phyloP scores from a whole-genome alignment of 2,888 invertebrate species.

The Trissolcus brochymenae region DNA sequence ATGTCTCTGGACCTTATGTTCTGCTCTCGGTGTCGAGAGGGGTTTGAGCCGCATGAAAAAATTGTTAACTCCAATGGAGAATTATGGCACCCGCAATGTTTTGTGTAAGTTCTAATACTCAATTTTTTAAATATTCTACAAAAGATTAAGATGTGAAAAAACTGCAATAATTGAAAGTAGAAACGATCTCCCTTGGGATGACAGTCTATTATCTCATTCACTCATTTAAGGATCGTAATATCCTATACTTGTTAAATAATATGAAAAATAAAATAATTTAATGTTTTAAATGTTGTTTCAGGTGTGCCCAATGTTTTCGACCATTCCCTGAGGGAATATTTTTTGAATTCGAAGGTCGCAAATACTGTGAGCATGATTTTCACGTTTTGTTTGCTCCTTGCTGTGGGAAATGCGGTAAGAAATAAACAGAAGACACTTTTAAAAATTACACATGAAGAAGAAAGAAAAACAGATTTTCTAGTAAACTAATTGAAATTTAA shows the following conservation, averaged over 20 bases:
- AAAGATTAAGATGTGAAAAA: too few relatives aligned
- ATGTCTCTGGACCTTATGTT: conserved; percentile 95
- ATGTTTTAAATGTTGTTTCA: conserved; percentile 67
- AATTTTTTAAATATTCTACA: too few relatives aligned
- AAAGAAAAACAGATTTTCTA: background rate
- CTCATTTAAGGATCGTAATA: too few relatives aligned
- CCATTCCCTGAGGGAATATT: conserved; percentile 98
- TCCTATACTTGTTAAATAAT: too few relatives aligned
- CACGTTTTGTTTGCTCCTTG: conserved; percentile 97
- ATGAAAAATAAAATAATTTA: too few relatives aligned
- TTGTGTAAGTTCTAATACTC: too few relatives aligned
- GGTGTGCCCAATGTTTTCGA: conserved; percentile 99
- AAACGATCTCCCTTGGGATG: too few relatives aligned
- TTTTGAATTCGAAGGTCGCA: conserved; percentile 99
- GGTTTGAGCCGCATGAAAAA: conserved; percentile 97
- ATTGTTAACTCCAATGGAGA: conserved; percentile 99
- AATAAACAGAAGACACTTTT: background rate
- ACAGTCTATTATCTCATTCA: too few relatives aligned
- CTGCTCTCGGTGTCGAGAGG: conserved; percentile 96
- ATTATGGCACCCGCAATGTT: conserved; percentile 99
- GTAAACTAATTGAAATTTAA: background rate
- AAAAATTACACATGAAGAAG: background rate
- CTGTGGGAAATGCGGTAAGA: conserved; percentile 85
- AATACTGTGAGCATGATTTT: conserved; percentile 99
- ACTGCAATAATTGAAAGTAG: too few relatives aligned